These are phyloP conservation scores for Aurelia aurita DNA, from an alignment of 30 jellyfish, hydroid and myxozoan genomes.

Conservation along the genomic window DNA sequence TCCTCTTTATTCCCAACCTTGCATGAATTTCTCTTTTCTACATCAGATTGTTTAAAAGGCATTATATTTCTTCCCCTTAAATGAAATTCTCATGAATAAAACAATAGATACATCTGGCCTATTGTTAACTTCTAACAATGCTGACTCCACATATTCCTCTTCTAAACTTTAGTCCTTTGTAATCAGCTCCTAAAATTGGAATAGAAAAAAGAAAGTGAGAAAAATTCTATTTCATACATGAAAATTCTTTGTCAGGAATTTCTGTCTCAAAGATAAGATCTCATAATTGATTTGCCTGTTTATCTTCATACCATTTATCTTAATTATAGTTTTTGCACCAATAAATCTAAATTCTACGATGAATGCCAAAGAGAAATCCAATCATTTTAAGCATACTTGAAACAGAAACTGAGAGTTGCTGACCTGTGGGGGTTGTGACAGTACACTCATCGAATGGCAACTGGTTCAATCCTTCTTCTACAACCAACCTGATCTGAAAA, in stretches of 20 bases:
- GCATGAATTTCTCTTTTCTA: no score
- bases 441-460: slow-evolving; percentile 96
- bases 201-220: background rate
- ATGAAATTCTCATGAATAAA: background rate
- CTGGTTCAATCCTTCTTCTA: slow-evolving; percentile 97
- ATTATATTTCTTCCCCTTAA: background rate
- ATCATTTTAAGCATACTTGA: background rate
- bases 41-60: no score
- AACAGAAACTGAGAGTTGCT: background rate
- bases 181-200: slow-evolving; percentile 74
- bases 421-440: slow-evolving; percentile 94
- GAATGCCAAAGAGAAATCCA: no score
- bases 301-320: no score
- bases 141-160: slow-evolving; percentile 99
- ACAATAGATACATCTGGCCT: background rate
- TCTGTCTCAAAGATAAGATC: no score
- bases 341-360: no score
- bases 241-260: no score
- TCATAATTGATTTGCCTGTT: no score
- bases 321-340: no score
- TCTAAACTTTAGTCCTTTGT: slow-evolving; percentile 81
- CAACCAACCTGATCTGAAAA: slow-evolving; percentile 85
- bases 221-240: no score
- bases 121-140: slow-evolving; percentile 81
- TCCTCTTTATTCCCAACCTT: no score